A percentile compares a stretch with the other conserved stretches of the same genome.
These are phyloP conservation scores for Netelia virgata DNA, from an alignment of 2,888 invertebrate genomes.

Conservation along the genomic window DNA sequence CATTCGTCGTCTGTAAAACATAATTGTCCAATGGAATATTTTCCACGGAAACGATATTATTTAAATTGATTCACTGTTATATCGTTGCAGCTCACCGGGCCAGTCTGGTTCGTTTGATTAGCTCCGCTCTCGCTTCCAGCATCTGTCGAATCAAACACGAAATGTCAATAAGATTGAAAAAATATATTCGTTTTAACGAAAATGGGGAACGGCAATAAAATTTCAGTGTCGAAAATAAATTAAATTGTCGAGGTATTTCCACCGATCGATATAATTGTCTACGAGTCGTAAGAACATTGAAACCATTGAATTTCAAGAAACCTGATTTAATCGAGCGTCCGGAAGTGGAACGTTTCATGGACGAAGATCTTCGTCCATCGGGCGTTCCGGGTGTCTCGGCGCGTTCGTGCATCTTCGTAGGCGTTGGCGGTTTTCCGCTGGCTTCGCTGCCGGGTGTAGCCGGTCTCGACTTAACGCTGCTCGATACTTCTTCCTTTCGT, in stretches of 20 bases:
- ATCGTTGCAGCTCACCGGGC: conserved; percentile 87
- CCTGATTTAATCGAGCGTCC: conserved; percentile 71
- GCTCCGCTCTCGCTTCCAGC: conserved; percentile 94
- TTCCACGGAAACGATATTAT: not conserved
- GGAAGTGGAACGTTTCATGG: conserved; percentile 66
- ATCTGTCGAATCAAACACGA: conserved; percentile 87
- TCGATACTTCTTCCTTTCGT: conserved; percentile 12
- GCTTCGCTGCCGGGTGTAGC: conserved; percentile 43
- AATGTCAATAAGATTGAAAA: conserved; percentile 8
- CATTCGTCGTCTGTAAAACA: conserved; percentile 86
- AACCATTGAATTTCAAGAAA: conserved; percentile 33
- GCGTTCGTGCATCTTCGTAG: conserved; percentile 44
- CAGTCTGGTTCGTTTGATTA: conserved; percentile 92
- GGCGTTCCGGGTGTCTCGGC: conserved; percentile 55
- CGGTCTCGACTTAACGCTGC: conserved; percentile 58
- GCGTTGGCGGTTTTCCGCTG: conserved; percentile 52
- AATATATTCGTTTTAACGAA: not conserved
- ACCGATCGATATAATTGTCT: conserved; percentile 13
- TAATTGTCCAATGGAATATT: conserved; percentile 38
- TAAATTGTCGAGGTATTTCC: conserved; percentile 56
- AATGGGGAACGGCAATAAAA: not conserved
- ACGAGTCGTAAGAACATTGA: conserved; percentile 4
- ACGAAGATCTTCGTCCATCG: conserved; percentile 56
- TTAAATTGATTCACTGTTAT: conserved; percentile 40
- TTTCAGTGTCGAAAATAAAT: conserved; percentile 13